A percentile compares a stretch with the other conserved stretches of the same genome.
phyloP scores from a whole-genome alignment of 2,888 invertebrate genomes.

The Cynaeus angustus region DNA sequence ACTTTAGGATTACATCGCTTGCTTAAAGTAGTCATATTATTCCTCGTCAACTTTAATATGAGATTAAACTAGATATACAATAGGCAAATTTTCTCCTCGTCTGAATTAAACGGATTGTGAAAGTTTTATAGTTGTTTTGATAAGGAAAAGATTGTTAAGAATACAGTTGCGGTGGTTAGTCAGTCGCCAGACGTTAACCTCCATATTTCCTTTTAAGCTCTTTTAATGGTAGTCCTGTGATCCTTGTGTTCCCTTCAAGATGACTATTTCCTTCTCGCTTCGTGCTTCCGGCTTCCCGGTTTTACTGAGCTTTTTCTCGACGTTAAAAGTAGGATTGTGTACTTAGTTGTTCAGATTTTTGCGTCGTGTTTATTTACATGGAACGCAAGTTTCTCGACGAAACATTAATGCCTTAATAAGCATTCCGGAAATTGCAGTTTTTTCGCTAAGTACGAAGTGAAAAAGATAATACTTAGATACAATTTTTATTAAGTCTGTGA shows the following conservation, averaged over 20 bases:
- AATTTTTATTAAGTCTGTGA: neutral
- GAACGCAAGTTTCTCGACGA: constrained; percentile 26
- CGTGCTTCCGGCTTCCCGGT: constrained; percentile 20
- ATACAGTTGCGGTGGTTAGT: constrained; percentile 10
- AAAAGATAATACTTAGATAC: neutral
- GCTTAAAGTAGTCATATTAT: no score
- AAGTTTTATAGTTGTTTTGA: constrained; percentile 19
- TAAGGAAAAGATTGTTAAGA: constrained; percentile 17
- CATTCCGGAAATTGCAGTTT: constrained; percentile 16
- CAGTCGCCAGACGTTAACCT: constrained; percentile 27
- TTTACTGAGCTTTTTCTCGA: constrained; percentile 26
- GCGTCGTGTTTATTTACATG: constrained; percentile 29
- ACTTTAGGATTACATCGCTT: no score
- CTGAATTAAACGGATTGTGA: no score
- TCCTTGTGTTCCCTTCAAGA: constrained; percentile 31
- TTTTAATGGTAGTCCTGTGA: constrained; percentile 34
- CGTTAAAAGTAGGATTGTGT: constrained; percentile 27
- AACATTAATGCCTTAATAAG: constrained; percentile 32
- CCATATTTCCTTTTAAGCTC: constrained; percentile 34
- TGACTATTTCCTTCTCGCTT: constrained; percentile 22
- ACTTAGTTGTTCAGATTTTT: constrained; percentile 26
- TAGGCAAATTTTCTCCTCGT: no score
- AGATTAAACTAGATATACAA: no score
- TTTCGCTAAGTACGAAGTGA: neutral
- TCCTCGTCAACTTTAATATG: no score